Base-by-base conservation (phyloP, 2,888 invertebrate genomes). In the Meloe dianella region DNA sequence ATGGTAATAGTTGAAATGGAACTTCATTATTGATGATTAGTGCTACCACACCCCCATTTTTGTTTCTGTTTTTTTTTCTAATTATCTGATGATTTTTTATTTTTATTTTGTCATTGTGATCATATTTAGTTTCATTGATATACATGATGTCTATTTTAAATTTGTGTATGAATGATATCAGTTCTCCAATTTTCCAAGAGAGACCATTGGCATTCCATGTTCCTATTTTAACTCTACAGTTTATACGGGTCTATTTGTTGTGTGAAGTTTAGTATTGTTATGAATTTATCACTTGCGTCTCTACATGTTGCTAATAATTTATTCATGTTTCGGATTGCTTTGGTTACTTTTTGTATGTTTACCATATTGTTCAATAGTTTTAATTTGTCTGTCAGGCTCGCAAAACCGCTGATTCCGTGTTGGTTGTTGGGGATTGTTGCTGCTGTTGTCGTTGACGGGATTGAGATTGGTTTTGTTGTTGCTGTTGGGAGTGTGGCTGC, bases 121-220 rank as follows among this genome's bases (percentile, higher is more conserved):
- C 38, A n/a, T 57, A 30, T 29, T 35, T 57, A 5, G 66, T 66
- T 30, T 66, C 66, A 14, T 22, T 57, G 5, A 66, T 63, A 2
- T 57, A 22, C 47, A 66, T 57, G 2, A 66, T 35, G 20, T 61
- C 62, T 57, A 66, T 47, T 14, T 41, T 29, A 5, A 58, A 1
- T 29, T 6, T 17, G 4, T 66, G 5, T 47, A 66, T 12, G 22
- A 60, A 62, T 3, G 32, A 12, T 8, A 63, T 66, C 27, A 66
- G 8, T 22, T 32, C 24, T 8, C 1, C 17, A 20, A 38, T 17
- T 30, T 63, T 62, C 12, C 20, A 17, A 17, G 10, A 10, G 0
- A 66, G 12, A 2, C 47, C 58, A 51, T 59, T 59, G 0, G 59
- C 62, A 32, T 66, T 66, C 66, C 63, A 66, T 4, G 64, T 38